phyloP scores from a whole-genome alignment of 2,888 invertebrate genomes.

The Acronicta leporina region DNA sequence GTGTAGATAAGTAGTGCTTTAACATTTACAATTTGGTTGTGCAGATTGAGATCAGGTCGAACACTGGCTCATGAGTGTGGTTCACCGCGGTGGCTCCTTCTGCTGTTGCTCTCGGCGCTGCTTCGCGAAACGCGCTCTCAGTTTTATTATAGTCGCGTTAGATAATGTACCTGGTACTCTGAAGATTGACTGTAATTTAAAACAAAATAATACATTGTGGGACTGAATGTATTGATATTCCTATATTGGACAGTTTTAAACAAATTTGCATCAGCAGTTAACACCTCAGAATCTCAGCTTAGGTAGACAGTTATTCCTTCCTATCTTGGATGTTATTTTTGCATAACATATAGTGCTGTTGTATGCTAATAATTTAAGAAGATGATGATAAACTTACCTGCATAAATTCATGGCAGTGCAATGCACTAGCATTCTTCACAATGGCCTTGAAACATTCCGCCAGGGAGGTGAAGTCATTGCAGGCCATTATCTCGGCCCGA shows the following conservation, averaged over 20 bases:
- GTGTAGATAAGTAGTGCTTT: slow-evolving; percentile 30
- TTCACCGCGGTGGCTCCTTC: slow-evolving; percentile 82
- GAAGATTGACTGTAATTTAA: slow-evolving; percentile 92
- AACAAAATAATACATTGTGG: too few relatives aligned
- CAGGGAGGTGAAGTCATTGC: slow-evolving; percentile 94
- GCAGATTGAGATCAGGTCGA: slow-evolving; percentile 76
- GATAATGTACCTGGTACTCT: slow-evolving; percentile 94
- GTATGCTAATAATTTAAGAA: neutral
- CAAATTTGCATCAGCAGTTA: too few relatives aligned
- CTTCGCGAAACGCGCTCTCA: slow-evolving; percentile 89
- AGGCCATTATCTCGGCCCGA: slow-evolving; percentile 91
- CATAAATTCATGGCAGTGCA: slow-evolving; percentile 97
- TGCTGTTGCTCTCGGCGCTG: slow-evolving; percentile 86
- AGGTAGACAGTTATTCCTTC: too few relatives aligned
- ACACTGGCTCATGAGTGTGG: slow-evolving; percentile 16
- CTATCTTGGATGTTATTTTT: too few relatives aligned
- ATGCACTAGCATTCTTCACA: slow-evolving; percentile 93
- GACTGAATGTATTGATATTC: too few relatives aligned
- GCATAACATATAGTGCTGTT: too few relatives aligned
- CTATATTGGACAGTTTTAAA: too few relatives aligned
- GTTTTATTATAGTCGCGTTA: slow-evolving; percentile 90
- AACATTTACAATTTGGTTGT: slow-evolving; percentile 63
- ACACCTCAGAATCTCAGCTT: too few relatives aligned
- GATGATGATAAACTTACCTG: slow-evolving; percentile 86
- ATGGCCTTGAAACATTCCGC: slow-evolving; percentile 95